Evolutionary conservation across 1,140 invertebrate genomes (phyloP), one percentile per base, ranked within the genome.

Genomic region (Meloidogyne hapla): DNA sequence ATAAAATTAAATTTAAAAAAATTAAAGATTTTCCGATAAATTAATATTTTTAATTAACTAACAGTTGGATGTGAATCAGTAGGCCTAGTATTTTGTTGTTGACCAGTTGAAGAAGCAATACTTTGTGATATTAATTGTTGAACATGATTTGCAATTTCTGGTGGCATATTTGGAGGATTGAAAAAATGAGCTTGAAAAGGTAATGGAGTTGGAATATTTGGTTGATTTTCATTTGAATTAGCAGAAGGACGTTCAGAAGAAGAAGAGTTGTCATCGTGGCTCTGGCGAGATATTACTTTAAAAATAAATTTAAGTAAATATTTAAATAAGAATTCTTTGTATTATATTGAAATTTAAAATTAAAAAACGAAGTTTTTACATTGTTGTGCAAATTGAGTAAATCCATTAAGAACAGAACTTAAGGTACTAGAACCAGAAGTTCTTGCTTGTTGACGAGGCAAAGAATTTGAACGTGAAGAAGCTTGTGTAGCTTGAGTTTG

Each of bases 331-430:
- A 42, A 67, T n/a, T n/a, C n/a, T n/a, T n/a, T n/a, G n/a, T n/a
- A n/a, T n/a, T n/a, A n/a, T n/a, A n/a, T n/a, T n/a, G n/a, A n/a
- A n/a, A n/a, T n/a, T n/a, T n/a, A n/a, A n/a, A n/a, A n/a, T n/a
- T n/a, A n/a, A n/a, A n/a, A 67, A n/a, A 33, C 62, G 21, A 18
- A 13, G n/a, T 45, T 63, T 5, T 15, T 33, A 73, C 70, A 73
- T 48, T 73, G 70, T 64, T 73, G 70, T 12, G 70, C 70, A 73
- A 73, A 25, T 8, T 42, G 40, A 61, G 64, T 64, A 63, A 73
- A 73, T 21, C 70, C 70, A 28, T 61, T 63, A 62, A 73, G 28
- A n/a, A 73, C 38, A 40, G 70, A 64, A 33, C 64, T 73, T 23
- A 73, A 28, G 63, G 70, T 9, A 56, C 48, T 9, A n/a, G 48